Base-by-base conservation (phyloP, 1,140 invertebrate species). In the Leptonema lineaticorne region DNA sequence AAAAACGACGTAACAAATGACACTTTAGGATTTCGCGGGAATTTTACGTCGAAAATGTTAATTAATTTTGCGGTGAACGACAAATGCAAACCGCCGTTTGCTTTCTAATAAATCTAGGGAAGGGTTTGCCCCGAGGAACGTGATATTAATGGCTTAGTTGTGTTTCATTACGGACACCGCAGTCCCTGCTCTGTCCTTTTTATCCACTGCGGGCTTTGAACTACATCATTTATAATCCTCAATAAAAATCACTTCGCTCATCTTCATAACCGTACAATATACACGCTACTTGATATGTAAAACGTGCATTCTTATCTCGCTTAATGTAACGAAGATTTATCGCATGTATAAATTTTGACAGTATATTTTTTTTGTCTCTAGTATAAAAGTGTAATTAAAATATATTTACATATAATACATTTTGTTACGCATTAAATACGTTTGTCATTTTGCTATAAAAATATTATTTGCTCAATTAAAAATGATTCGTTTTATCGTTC, bases 91-190 rank as follows among this genome's bases (percentile, higher is more conserved):
- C 30, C 57, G 33, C 28, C 57, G 30, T 59, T 59, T 37, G 30
- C 28, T 37, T 59, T 59, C 57, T 59, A 33, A 37, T 59, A 59
- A 59, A 59, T 59, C 29, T 37, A n/a, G 30, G n/a, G 59, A 33
- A 37, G 59, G 24, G 59, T 62, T 41, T 62, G 22, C 59, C 30
- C 59, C 26, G 46, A 33, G 46, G 28, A 37, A 56, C 30, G 22
- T 63, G 50, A 72, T 67, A 72, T 72, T 72, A 72, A 72, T 72
- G 71, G 71, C 64, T 72, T 72, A 72, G 68, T 72, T 69, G 64
- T 72, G 68, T 69, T 72, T 72, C 71, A 69, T 68, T 69, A 67
- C 65, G 67, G 67, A 58, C 63, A 62, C 66, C 62, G 50, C 57
- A 63, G 67, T 63, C 67, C 22, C 48, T 62, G 56, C 20, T 20